Percentiles rank a stretch among this genome's conserved stretches.
Conservation (phyloP, 2,888 invertebrate genomes). For the Eupithecia subfuscata region DNA sequence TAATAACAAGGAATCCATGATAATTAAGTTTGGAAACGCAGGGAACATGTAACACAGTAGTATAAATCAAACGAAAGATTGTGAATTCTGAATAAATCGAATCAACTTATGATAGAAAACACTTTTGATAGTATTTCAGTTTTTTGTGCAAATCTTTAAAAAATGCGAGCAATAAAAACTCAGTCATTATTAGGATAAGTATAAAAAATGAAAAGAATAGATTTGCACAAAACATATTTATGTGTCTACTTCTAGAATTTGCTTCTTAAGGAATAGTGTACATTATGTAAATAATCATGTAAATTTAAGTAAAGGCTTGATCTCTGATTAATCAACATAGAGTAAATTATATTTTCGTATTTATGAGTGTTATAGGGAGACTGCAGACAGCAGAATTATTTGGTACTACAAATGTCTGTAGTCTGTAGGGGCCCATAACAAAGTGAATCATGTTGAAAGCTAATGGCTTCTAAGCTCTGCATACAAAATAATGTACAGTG, state of each 20-base stretch:
- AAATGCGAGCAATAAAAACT: slow-evolving; percentile 45
- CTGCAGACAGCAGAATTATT: slow-evolving; percentile 14
- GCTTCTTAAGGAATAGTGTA: slow-evolving; percentile 53
- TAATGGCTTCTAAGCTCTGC: neutral
- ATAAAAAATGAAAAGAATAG: neutral
- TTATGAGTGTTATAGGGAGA: slow-evolving; percentile 48
- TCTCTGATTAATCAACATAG: slow-evolving; percentile 73
- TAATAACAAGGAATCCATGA: neutral
- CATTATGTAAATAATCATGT: slow-evolving; percentile 43
- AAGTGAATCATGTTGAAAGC: slow-evolving; percentile 10
- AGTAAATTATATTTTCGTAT: slow-evolving; percentile 80
- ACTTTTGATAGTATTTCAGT: neutral
- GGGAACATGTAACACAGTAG: neutral
- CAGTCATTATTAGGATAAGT: slow-evolving; percentile 34
- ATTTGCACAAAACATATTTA: slow-evolving; percentile 41
- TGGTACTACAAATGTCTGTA: slow-evolving; percentile 5
- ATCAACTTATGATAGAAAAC: neutral
- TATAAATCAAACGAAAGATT: neutral
- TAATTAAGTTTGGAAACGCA: neutral
- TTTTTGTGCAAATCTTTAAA: slow-evolving; percentile 26
- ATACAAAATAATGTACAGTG: slow-evolving; percentile 75
- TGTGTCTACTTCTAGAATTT: slow-evolving; percentile 54
- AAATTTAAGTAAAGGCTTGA: slow-evolving; percentile 68
- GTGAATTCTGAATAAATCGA: neutral
- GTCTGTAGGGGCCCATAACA: slow-evolving; percentile 12